Base-by-base conservation (phyloP, 2,113 vertebrate genomes). In the Melozone crissalis region DNA sequence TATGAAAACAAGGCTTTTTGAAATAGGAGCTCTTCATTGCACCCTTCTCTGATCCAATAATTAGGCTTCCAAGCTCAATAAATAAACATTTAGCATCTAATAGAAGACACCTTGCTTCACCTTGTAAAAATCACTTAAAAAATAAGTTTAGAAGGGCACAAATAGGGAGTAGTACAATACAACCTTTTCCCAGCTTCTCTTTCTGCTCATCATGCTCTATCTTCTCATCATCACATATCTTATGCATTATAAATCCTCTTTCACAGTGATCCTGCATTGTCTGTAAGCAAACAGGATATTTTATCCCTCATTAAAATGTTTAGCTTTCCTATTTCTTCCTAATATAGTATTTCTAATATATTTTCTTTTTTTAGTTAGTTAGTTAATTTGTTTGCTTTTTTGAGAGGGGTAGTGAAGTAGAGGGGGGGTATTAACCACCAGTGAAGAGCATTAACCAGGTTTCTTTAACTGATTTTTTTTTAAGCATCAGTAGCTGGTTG, bases 121-220 rank as follows among this genome's bases (percentile, higher is more conserved):
- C 12, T 80, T 44, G 4, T 63, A 77, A 79, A 66, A 85, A 13
- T 10, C 7, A 18, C 2, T 3, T 39, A 41, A 28, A 57, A 72
- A 44, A 15, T 22, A 18, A 33, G 14, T 54, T 77, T 21, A 49
- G 10, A 35, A 49, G 6, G n/a, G 4, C 17, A 83, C 35, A 82
- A 81, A 41, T 10, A 65, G 7, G 7, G 11, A 62, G 6, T 6
- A 15, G 8, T 44, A 41, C 3, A 74, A 6, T 2, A 9, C 0
- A 4, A 49, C 7, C 20, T 63, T 11, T 39, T 39, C 39, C 39
- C 39, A 39, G 39, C 39, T 39, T 39, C 51, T 46, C 31, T 66
- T 83, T 37, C 20, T 73, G 26, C 65, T n/a, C 22, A 11, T 91
- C 3, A 1, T 30, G n/a, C 1, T 65, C 1, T 69, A 39, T 26